A percentile compares a stretch with the other conserved stretches of the same genome.
These are phyloP conservation scores for Potamarius usumacintae DNA, from an alignment of 2,113 vertebrate genomes.

Conservation along the genomic window DNA sequence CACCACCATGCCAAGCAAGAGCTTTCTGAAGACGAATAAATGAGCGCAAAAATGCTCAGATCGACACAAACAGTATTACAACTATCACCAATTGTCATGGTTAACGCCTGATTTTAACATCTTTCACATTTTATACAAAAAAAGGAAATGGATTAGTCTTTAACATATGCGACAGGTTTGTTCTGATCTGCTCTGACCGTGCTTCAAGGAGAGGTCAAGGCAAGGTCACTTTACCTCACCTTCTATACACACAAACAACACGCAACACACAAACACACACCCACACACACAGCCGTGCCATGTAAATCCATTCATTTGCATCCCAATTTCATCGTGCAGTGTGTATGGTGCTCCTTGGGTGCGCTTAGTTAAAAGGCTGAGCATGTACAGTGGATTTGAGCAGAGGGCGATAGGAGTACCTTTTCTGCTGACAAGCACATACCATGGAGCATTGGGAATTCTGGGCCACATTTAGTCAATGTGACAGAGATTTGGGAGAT, in stretches of 20 bases:
- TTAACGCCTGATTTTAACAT: background rate
- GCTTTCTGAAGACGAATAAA: background rate
- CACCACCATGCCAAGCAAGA: too few species aligned
- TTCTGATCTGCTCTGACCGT: background rate
- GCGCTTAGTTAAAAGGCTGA: constrained; percentile 45
- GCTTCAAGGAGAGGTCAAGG: constrained; percentile 36
- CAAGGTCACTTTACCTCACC: constrained; percentile 33
- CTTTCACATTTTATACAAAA: background rate
- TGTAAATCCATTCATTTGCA: constrained; percentile 36
- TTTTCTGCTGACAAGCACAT: constrained; percentile 53
- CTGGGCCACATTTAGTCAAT: constrained; percentile 37
- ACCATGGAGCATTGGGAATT: constrained; percentile 35
- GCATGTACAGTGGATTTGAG: constrained; percentile 40
- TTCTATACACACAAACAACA: constrained; percentile 13
- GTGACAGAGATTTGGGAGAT: constrained; percentile 28
- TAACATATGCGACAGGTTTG: constrained; percentile 33
- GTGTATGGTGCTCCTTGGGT: constrained; percentile 21
- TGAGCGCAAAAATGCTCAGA: background rate
- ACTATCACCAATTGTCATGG: background rate
- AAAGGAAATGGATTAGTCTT: background rate
- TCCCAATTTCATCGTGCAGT: constrained; percentile 30
- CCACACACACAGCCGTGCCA: constrained; percentile 24
- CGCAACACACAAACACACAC: background rate
- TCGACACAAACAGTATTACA: background rate
- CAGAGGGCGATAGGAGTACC: constrained; percentile 32